Conservation (phyloP, 2,888 invertebrate species). For the Tachina lurida region DNA sequence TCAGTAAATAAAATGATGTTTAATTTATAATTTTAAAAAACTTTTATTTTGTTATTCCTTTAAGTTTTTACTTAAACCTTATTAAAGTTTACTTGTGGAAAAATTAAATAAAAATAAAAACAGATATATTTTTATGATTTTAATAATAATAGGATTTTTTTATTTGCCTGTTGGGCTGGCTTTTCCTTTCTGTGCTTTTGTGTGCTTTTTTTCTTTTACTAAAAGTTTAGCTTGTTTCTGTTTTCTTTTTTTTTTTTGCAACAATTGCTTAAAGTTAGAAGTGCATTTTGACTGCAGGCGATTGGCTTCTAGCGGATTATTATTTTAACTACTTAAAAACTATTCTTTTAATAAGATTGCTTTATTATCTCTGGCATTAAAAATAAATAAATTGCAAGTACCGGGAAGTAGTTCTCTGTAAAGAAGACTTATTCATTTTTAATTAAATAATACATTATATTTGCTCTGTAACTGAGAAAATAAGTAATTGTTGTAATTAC, state of each 20-base stretch:
- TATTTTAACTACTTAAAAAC: constrained; percentile 24
- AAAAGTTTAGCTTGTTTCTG: constrained; percentile 36
- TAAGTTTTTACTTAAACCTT: constrained; percentile 12
- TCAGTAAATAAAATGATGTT: background rate
- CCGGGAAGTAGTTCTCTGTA: background rate
- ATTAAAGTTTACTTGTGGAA: constrained; percentile 17
- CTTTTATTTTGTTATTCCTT: constrained; percentile 25
- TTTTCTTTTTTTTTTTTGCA: background rate
- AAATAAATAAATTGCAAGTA: background rate
- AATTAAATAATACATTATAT: no score
- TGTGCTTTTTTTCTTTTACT: constrained; percentile 5
- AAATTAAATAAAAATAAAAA: constrained; percentile 25
- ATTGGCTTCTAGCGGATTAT: constrained; percentile 47
- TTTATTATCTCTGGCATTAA: constrained; percentile 7
- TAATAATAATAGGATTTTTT: constrained; percentile 18
- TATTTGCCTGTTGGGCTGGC: constrained; percentile 17
- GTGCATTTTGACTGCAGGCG: constrained; percentile 26
- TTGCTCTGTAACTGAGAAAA: no score
- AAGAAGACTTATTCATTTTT: background rate
- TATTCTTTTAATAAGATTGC: background rate
- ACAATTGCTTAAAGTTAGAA: constrained; percentile 46
- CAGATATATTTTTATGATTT: constrained; percentile 23
- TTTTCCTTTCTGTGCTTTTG: constrained; percentile 16
- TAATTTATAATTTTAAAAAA: background rate
- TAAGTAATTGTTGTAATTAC: no score